A percentile compares a stretch with the other conserved stretches of the same genome.
phyloP scores from a whole-genome alignment of 92 coral and sea anemone species.

The Ricordea florida region DNA sequence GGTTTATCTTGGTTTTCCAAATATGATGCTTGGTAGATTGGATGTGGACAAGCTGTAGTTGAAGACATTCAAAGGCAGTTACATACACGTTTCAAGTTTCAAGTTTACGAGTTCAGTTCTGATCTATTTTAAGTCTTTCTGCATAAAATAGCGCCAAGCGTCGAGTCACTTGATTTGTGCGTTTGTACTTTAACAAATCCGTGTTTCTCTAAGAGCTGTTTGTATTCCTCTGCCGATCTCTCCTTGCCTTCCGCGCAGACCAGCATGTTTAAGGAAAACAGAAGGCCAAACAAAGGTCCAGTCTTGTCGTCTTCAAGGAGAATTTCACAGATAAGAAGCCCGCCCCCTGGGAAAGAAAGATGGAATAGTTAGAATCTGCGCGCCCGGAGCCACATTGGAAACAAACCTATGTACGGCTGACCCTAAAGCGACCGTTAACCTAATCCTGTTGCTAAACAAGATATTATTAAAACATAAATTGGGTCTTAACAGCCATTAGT shows the following conservation, averaged over 20 bases:
- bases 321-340: conserved; percentile 55
- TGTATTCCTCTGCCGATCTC: conserved; percentile 65
- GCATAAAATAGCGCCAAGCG: conserved; percentile 58
- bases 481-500: too few species aligned
- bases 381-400: neutral
- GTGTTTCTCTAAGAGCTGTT: conserved; percentile 59
- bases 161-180: conserved; percentile 8
- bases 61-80: neutral
- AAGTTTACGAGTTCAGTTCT: neutral
- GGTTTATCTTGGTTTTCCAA: too few species aligned
- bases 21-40: too few species aligned
- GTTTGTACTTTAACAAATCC: conserved; percentile 69
- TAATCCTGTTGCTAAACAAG: too few species aligned
- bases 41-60: neutral
- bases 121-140: conserved; percentile 26
- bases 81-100: neutral
- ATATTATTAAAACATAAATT: too few species aligned
- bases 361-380: neutral
- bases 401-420: too few species aligned
- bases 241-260: conserved; percentile 60
- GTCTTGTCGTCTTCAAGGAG: conserved; percentile 60
- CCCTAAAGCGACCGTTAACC: too few species aligned
- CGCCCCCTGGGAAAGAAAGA: conserved; percentile 41
- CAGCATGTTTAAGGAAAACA: conserved; percentile 57
- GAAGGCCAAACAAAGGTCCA: conserved; percentile 55